phyloP scores from a whole-genome alignment of 2,888 invertebrate species.

The Trichopoda pennipes region DNA sequence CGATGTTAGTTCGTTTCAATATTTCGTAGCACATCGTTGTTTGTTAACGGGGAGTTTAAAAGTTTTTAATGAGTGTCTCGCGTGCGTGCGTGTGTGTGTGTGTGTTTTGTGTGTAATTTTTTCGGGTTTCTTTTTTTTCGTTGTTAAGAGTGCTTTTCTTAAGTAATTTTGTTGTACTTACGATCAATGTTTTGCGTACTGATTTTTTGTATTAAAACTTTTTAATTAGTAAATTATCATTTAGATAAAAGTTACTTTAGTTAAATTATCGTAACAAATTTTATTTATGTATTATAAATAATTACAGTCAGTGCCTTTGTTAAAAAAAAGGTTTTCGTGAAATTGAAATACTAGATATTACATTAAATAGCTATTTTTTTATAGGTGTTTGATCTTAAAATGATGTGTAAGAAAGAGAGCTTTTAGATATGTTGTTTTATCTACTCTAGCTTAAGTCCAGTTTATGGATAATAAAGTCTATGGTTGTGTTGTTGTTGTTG shows the following conservation, averaged over 20 bases:
- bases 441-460: background rate
- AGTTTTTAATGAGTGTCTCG: background rate
- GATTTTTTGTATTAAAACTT: constrained; percentile 23
- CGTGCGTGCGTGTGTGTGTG: constrained; percentile 17
- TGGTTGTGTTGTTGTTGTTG: background rate
- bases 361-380: background rate
- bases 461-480: background rate
- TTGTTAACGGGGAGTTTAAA: constrained; percentile 51
- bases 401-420: background rate
- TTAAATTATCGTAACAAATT: background rate
- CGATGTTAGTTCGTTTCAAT: constrained; percentile 52
- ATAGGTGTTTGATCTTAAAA: background rate
- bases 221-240: constrained; percentile 39
- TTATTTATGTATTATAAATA: background rate
- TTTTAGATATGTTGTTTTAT: background rate
- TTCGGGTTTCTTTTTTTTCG: constrained; percentile 21
- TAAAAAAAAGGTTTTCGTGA: background rate
- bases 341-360: background rate
- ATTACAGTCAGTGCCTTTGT: background rate
- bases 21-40: constrained; percentile 59
- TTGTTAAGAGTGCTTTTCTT: constrained; percentile 52
- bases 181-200: constrained; percentile 39
- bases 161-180: constrained; percentile 33
- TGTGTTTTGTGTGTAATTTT: constrained; percentile 25
- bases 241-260: constrained; percentile 3